These are phyloP conservation scores for Oreochromis spilurus DNA, from an alignment of 2,113 vertebrate genomes.

Conservation along the genomic window DNA sequence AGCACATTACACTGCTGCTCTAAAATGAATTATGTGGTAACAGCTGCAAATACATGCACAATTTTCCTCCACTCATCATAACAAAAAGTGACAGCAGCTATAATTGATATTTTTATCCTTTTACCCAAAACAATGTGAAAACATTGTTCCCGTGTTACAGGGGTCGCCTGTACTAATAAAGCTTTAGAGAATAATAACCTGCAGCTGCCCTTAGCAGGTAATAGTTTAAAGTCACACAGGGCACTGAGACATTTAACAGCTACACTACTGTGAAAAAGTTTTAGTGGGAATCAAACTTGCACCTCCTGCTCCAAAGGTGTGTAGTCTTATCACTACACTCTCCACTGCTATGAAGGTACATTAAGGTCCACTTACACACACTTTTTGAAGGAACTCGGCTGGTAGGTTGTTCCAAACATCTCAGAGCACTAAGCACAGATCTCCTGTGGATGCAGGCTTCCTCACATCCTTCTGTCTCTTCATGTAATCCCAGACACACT, in stretches of 20 bases:
- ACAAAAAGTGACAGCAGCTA: background rate
- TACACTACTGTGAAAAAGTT: background rate
- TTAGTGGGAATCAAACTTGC: background rate
- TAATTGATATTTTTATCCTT: background rate
- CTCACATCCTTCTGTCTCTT: fast-evolving
- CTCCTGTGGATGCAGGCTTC: background rate
- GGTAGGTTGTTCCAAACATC: background rate
- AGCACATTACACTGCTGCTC: background rate
- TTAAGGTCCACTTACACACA: background rate
- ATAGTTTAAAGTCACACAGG: background rate
- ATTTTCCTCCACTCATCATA: fast-evolving
- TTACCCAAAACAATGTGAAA: background rate
- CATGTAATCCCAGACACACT: background rate
- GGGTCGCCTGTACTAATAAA: background rate
- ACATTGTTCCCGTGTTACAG: background rate
- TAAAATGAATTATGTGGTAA: fast-evolving
- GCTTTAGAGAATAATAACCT: background rate
- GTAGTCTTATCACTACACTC: fast-evolving
- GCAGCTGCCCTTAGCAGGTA: background rate
- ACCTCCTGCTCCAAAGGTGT: background rate
- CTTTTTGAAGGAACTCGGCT: fast-evolving
- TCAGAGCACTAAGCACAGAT: background rate
- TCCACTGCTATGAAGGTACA: background rate
- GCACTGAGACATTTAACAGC: background rate
- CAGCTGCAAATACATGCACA: background rate